Percentiles rank a stretch among this genome's conserved stretches.
Conservation (phyloP, 2,113 vertebrate genomes). For the Azemiops feae region DNA sequence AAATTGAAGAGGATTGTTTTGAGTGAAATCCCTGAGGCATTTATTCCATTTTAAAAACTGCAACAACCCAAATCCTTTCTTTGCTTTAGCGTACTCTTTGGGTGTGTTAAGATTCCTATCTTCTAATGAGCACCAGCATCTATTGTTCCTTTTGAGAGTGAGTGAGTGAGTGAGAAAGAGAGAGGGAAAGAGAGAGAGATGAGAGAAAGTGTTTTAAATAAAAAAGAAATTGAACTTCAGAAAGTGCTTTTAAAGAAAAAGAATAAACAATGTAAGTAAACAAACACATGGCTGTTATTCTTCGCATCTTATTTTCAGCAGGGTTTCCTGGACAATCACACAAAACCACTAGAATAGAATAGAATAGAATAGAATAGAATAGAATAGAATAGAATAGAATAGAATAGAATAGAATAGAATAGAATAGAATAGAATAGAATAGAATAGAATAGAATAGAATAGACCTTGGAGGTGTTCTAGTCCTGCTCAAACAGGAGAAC, state of each 20-base stretch:
- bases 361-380: too few species aligned
- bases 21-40: constrained; percentile 63
- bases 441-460: too few species aligned
- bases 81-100: constrained; percentile 36
- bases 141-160: neutral
- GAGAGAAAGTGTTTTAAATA: neutral
- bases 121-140: neutral
- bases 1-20: constrained; percentile 70
- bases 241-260: constrained; percentile 1
- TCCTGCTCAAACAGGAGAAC: too few species aligned
- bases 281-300: too few species aligned
- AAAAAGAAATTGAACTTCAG: neutral
- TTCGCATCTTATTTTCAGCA: neutral
- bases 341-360: neutral
- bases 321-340: neutral
- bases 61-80: neutral
- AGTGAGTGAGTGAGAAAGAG: neutral
- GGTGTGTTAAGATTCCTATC: neutral
- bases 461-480: too few species aligned
- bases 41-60: constrained; percentile 49
- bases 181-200: neutral
- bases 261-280: neutral
- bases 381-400: too few species aligned
- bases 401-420: too few species aligned
- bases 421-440: too few species aligned